Conservation (phyloP, 1,140 invertebrate genomes). For the Drosophila ananassae region DNA sequence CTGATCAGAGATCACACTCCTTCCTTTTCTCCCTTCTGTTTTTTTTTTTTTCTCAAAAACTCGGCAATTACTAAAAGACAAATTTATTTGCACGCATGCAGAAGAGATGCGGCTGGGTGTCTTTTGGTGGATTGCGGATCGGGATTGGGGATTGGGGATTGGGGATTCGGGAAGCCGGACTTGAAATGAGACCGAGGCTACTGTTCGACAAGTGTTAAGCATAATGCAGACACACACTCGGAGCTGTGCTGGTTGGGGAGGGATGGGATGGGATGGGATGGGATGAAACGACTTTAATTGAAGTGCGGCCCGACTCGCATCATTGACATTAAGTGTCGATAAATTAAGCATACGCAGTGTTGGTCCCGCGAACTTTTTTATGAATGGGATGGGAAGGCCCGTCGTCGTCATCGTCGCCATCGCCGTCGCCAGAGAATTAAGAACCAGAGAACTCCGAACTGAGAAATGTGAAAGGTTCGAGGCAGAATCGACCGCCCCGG, state of each 20-base stretch:
- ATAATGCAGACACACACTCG: conserved; percentile 72
- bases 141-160: conserved; percentile 22
- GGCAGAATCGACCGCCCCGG: conserved; percentile 23
- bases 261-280: not conserved
- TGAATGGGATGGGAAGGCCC: conserved; percentile 50
- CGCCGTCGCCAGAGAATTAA: not conserved
- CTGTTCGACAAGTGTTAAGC: conserved; percentile 81
- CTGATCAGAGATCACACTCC: not conserved
- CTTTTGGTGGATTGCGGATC: conserved; percentile 2
- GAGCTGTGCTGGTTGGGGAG: not conserved
- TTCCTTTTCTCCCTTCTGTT: too few relatives aligned
- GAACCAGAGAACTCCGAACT: not conserved
- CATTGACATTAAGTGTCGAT: conserved; percentile 82
- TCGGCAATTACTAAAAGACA: conserved; percentile 83
- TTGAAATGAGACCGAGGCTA: conserved; percentile 18
- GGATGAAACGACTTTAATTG: conserved; percentile 64
- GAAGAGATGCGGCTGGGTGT: conserved; percentile 50
- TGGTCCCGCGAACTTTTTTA: conserved; percentile 53
- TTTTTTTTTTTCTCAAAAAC: conserved; percentile 21
- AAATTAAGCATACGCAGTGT: conserved; percentile 81
- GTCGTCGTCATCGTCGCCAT: too few relatives aligned
- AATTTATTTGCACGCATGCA: conserved; percentile 83
- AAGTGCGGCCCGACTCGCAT: conserved; percentile 71
- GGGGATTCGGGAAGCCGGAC: not conserved
- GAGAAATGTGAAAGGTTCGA: not conserved